These are phyloP conservation scores for Psococerastis gibbosa DNA, from an alignment of 2,888 invertebrate species.

Conservation along the genomic window DNA sequence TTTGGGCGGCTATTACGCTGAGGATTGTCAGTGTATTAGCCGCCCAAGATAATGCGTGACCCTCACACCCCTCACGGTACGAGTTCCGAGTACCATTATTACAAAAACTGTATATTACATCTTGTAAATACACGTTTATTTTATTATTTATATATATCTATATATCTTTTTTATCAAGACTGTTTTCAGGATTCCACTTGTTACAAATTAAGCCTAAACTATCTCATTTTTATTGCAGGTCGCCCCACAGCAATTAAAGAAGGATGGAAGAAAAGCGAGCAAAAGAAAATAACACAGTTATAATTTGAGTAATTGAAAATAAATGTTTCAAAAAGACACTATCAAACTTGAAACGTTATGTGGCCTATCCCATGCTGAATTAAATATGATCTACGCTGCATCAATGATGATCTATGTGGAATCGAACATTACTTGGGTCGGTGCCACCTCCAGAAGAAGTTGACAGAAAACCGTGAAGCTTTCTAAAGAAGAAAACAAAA, in stretches of 20 bases:
- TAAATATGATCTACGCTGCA: not conserved
- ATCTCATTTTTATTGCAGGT: not conserved
- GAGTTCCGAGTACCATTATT: too few species aligned
- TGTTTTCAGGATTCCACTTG: too few species aligned
- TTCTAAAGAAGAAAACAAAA: constrained; percentile 55
- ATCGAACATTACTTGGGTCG: constrained; percentile 60
- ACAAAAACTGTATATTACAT: too few species aligned
- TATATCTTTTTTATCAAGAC: too few species aligned
- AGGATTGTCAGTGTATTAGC: too few species aligned
- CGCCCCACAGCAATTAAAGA: not conserved
- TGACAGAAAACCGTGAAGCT: constrained; percentile 78
- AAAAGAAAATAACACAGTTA: not conserved
- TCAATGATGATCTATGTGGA: constrained; percentile 19
- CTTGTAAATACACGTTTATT: too few species aligned
- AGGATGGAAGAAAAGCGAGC: not conserved
- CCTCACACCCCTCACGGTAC: too few species aligned
- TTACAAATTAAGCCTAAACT: too few species aligned
- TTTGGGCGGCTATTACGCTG: too few species aligned
- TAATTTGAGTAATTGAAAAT: not conserved
- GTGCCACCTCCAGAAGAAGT: constrained; percentile 76
- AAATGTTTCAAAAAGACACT: not conserved
- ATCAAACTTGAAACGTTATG: not conserved
- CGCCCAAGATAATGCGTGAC: too few species aligned
- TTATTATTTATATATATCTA: too few species aligned
- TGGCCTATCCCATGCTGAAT: not conserved